Percentiles rank a stretch among this genome's conserved stretches.
These are phyloP conservation scores for Anodontia alba DNA, from an alignment of 2,888 invertebrate species.

Conservation along the genomic window DNA sequence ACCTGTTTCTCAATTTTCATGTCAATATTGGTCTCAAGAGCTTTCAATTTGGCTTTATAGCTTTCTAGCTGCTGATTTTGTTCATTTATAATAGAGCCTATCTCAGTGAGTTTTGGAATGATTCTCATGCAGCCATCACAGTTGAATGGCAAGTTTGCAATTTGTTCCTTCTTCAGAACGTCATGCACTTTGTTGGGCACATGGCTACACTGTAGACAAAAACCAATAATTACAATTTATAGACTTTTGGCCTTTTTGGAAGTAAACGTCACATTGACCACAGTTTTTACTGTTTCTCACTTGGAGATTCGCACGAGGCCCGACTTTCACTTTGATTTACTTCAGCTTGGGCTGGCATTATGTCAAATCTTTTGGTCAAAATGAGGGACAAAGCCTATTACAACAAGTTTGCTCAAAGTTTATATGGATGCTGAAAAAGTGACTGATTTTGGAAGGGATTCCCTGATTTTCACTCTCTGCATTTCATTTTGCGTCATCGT, in stretches of 20 bases:
- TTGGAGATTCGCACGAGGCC: no score
- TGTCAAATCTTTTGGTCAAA: no score
- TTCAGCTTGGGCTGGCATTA: no score
- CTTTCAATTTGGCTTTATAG: slow-evolving; percentile 1
- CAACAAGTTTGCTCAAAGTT: no score
- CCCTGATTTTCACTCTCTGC: no score
- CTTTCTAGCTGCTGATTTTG: not conserved
- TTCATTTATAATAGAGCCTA: not conserved
- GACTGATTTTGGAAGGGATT: no score
- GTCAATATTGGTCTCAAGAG: not conserved
- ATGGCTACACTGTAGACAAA: not conserved
- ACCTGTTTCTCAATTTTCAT: not conserved
- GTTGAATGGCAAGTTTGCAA: slow-evolving; percentile 24
- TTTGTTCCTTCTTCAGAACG: slow-evolving; percentile 13
- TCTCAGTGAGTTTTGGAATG: slow-evolving; percentile 2
- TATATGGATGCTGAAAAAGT: no score
- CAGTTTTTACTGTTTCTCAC: not conserved
- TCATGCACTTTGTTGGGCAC: slow-evolving; percentile 5
- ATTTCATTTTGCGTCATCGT: no score
- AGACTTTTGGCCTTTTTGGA: slow-evolving; percentile 8
- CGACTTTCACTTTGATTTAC: no score
- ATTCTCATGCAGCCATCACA: slow-evolving; percentile 25
- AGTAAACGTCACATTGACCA: not conserved
- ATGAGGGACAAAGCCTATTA: no score
- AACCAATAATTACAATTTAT: slow-evolving; percentile 6